Evolutionary conservation across 2,888 invertebrate species (phyloP), one percentile per base, ranked within the genome.

Genomic region (Iphiclides podalirius): DNA sequence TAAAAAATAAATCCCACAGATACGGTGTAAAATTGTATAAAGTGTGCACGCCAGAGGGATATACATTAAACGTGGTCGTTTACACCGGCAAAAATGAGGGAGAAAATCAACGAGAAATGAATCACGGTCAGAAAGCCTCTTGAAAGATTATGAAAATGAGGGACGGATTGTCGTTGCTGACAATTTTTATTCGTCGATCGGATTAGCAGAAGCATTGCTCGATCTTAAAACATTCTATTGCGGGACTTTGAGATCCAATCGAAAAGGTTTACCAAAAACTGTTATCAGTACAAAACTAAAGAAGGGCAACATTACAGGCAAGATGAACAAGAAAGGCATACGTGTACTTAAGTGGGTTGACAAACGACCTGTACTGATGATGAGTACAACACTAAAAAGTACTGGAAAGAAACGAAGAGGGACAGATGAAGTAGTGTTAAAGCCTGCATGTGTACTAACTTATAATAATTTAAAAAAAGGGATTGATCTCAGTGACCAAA

Each of bases 1-100:
- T 72, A 4, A 63, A 67, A 45, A 56, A 53, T 36, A 56, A 53
- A 46, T 40, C 52, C 1, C 55, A 55, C 20, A 35, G 20, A 12
- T 53, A 53, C 11, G 48, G 48, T 12, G 40, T 53, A 1, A 55
- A 53, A 28, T 17, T 53, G 7, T 53, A 52, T 11, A 55, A 53
- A n/a, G 20, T 53, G 14, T 53, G 55, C 26, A 53, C 53, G 3
- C 52, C 53, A 7, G 53, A 56, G 36, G 50, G 40, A 37, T 49
- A 52, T 34, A 55, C 44, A 12, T 36, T 4, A 39, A 12, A 42
- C 7, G 31, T 40, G 44, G 41, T 47, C 15, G 17, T 51, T 16
- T 52, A 48, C 38, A 52, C 52, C 16, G 52, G 48, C 9, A 52
- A 45, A 35, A n/a, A n/a, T n/a, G 17, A 45, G 31, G 37, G 15